Evolutionary conservation across 2,113 vertebrate species (phyloP).

Genomic region (Sceloporus undulatus): DNA sequence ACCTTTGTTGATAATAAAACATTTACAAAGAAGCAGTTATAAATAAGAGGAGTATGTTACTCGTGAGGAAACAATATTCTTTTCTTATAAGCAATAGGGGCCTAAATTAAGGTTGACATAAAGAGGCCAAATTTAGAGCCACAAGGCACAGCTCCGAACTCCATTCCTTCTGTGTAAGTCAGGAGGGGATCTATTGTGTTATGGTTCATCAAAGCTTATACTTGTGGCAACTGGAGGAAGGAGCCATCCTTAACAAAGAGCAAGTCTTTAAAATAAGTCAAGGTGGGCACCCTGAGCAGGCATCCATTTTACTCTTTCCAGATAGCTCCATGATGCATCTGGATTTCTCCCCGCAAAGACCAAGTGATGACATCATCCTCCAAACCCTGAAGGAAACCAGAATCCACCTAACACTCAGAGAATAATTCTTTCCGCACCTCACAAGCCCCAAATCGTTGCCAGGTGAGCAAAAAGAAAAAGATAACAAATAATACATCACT

Average conservation of each 20-base stretch:
- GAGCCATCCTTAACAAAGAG: background rate
- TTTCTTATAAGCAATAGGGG: conserved; percentile 58
- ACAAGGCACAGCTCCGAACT: background rate
- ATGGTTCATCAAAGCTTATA: background rate
- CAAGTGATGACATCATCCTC: accelerated
- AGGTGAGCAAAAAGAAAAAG: background rate
- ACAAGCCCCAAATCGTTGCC: background rate
- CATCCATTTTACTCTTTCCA: background rate
- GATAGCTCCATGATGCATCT: background rate
- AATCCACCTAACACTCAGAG: background rate
- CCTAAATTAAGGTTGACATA: conserved; percentile 69
- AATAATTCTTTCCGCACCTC: background rate
- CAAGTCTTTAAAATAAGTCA: conserved; percentile 24
- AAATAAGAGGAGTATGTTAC: conserved; percentile 27
- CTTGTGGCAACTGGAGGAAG: background rate
- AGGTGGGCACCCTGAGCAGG: background rate
- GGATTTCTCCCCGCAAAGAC: conserved; percentile 10
- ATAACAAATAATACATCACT: conserved; percentile 34
- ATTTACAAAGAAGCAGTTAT: conserved; percentile 32
- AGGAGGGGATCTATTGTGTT: background rate
- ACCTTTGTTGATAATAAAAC: conserved; percentile 13
- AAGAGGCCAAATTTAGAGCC: conserved; percentile 56
- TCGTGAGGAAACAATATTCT: conserved; percentile 64
- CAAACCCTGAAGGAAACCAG: conserved; percentile 23
- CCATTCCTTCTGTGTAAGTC: accelerated